Evolutionary conservation across 2,797 vertebrate species (phyloP).

Genomic region (Hemitrygon akajei): DNA sequence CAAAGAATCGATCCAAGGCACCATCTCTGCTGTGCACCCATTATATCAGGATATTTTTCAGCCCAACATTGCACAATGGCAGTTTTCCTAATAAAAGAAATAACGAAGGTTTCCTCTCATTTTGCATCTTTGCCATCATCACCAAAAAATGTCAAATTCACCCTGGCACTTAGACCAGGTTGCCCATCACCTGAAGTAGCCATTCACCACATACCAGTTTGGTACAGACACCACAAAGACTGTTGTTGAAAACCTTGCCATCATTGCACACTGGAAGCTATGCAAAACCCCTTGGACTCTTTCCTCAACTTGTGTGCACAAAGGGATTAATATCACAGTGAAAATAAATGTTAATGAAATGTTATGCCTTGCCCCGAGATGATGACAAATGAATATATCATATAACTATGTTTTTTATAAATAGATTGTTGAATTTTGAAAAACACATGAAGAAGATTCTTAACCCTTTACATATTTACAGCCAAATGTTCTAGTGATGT

Average conservation of each 20-base stretch:
- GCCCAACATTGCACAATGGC: background rate
- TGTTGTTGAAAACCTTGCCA: too few species aligned
- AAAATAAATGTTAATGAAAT: too few species aligned
- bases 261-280: too few species aligned
- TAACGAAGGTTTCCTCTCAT: background rate
- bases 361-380: too few species aligned
- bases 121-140: background rate
- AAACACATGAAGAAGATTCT: background rate
- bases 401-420: too few species aligned
- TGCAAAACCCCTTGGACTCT: too few species aligned
- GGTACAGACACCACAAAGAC: too few species aligned
- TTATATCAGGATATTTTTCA: background rate
- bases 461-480: background rate
- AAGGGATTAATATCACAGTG: too few species aligned
- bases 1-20: background rate
- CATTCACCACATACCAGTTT: background rate
- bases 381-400: too few species aligned
- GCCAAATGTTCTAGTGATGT: background rate
- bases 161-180: background rate
- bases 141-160: background rate
- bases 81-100: background rate
- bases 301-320: too few species aligned
- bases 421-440: too few species aligned
- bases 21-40: background rate
- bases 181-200: background rate